A percentile compares a stretch with the other conserved stretches of the same genome.
Conservation (phyloP, 2,888 invertebrate species). For the Deilephila elpenor region DNA sequence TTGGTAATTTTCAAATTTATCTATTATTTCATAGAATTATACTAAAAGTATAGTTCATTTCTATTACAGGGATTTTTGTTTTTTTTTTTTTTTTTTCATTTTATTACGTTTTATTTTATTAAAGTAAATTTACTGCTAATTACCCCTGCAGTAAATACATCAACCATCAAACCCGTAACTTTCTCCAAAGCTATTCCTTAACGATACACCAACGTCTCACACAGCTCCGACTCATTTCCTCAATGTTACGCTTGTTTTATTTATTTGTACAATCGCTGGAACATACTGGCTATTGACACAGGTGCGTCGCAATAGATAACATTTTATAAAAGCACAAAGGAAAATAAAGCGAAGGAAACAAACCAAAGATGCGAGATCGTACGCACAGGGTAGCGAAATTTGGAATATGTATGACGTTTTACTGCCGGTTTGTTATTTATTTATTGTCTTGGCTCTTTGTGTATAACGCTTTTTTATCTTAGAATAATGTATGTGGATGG, state of each 20-base stretch:
- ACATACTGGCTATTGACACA: slow-evolving; percentile 43
- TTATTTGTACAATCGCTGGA: slow-evolving; percentile 44
- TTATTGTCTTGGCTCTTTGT: slow-evolving; percentile 11
- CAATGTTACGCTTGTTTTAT: slow-evolving; percentile 33
- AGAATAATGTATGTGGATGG: background rate
- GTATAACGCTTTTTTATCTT: background rate
- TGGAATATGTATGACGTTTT: slow-evolving; percentile 11
- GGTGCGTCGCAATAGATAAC: slow-evolving; percentile 39
- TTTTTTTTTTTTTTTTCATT: too few relatives aligned
- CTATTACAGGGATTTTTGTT: too few relatives aligned
- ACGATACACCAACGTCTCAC: too few relatives aligned
- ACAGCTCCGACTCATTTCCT: slow-evolving; percentile 11
- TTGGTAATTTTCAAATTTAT: too few relatives aligned
- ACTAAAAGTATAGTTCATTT: too few relatives aligned
- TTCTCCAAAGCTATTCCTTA: too few relatives aligned
- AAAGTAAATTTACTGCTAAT: too few relatives aligned
- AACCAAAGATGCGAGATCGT: slow-evolving; percentile 10
- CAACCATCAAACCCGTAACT: too few relatives aligned
- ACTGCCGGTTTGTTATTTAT: slow-evolving; percentile 1
- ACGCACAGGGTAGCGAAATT: slow-evolving; percentile 10
- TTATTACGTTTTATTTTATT: too few relatives aligned
- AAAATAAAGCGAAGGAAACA: slow-evolving; percentile 28
- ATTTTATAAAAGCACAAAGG: slow-evolving; percentile 25
- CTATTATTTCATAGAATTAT: too few relatives aligned
- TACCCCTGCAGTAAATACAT: too few relatives aligned